Percentiles rank a stretch among this genome's conserved stretches.
Conservation (phyloP, 2,797 vertebrate genomes). For the Synanceia verrucosa region DNA sequence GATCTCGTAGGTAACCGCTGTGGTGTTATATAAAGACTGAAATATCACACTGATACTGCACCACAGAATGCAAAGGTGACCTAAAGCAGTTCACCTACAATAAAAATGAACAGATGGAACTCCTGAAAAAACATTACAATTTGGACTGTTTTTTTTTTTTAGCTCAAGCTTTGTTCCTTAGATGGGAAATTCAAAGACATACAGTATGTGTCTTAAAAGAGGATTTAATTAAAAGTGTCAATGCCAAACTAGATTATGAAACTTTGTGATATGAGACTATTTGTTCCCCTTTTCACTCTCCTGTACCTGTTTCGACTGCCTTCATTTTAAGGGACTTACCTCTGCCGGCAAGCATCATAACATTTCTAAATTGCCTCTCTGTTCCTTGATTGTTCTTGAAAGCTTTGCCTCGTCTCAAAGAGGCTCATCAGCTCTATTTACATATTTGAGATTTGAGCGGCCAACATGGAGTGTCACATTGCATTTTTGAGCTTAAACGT, state of each 20-base stretch:
- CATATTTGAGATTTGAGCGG: conserved; percentile 57
- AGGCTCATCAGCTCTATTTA: conserved; percentile 55
- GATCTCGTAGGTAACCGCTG: background rate
- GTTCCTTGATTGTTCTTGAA: conserved; percentile 50
- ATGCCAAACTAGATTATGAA: conserved; percentile 14
- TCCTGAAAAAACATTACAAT: no score
- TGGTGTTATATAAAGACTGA: background rate
- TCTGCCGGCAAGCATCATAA: conserved; percentile 37
- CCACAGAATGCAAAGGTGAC: background rate
- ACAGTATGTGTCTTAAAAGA: conserved; percentile 6
- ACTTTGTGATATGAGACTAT: conserved; percentile 6
- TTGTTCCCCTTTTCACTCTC: background rate
- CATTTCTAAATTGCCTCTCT: conserved; percentile 15
- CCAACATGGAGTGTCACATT: conserved; percentile 49
- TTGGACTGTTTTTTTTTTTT: background rate
- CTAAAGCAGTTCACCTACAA: background rate
- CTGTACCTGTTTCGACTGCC: conserved; percentile 1
- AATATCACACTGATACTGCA: background rate
- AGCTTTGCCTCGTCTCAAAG: conserved; percentile 59
- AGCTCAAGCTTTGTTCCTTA: background rate
- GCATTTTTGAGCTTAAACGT: conserved; percentile 47
- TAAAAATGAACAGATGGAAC: background rate
- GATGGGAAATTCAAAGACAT: conserved; percentile 15
- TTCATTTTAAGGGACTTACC: conserved; percentile 22
- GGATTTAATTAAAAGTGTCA: conserved; percentile 25